These are phyloP conservation scores for Sceloporus tristichus DNA, from an alignment of 2,113 vertebrate genomes.

Conservation along the genomic window DNA sequence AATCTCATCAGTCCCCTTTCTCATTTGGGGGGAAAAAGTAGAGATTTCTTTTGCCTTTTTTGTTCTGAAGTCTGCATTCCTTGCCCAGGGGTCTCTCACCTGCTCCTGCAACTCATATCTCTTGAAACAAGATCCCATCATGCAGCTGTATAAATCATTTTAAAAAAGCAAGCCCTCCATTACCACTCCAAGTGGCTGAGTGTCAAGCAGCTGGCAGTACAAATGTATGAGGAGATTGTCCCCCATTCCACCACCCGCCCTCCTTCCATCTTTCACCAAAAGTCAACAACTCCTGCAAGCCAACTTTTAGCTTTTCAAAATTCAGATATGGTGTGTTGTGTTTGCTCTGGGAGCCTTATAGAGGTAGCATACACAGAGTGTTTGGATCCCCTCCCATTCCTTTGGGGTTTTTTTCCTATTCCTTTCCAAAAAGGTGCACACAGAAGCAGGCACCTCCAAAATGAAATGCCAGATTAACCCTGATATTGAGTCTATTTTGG, in stretches of 20 bases:
- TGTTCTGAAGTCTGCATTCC: conserved; percentile 18
- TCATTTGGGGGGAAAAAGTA: conserved; percentile 37
- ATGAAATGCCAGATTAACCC: neutral
- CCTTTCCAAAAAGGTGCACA: conserved; percentile 51
- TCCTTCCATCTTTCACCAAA: conserved; percentile 36
- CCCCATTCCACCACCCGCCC: conserved; percentile 27
- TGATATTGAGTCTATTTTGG: neutral
- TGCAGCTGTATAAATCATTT: conserved; percentile 69
- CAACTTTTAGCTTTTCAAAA: conserved; percentile 50
- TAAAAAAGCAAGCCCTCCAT: conserved; percentile 10
- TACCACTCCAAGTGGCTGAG: neutral
- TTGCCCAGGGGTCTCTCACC: conserved; percentile 65
- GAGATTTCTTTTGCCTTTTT: conserved; percentile 36
- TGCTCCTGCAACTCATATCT: conserved; percentile 69
- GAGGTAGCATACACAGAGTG: neutral
- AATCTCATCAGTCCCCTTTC: conserved; percentile 49
- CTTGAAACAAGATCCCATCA: conserved; percentile 65
- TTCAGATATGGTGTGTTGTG: conserved; percentile 18
- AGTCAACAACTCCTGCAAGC: conserved; percentile 63
- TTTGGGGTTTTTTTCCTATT: conserved; percentile 1
- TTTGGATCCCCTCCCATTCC: neutral
- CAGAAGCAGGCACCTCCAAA: neutral
- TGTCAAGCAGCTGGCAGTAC: conserved; percentile 58
- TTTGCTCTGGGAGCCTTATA: neutral
- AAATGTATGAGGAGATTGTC: conserved; percentile 25